phyloP scores from a whole-genome alignment of 2,797 vertebrate genomes.

The Tadarida brasiliensis region DNA sequence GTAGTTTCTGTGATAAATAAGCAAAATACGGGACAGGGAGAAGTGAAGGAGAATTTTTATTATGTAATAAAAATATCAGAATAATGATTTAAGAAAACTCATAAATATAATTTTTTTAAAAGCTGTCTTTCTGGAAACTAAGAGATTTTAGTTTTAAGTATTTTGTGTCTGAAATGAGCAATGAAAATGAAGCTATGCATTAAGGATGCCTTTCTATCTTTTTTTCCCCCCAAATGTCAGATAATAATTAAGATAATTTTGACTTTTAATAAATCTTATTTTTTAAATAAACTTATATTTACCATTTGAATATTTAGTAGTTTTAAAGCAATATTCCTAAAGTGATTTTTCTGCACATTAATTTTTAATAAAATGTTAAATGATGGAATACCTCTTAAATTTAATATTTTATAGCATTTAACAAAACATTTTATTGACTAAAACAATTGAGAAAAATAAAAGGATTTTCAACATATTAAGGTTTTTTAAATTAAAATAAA shows the following conservation, averaged over 20 bases:
- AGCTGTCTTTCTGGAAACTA: neutral
- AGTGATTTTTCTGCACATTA: neutral
- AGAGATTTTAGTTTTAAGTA: slow-evolving; percentile 18
- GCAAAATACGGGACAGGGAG: neutral
- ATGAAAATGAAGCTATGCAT: neutral
- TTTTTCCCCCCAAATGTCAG: slow-evolving; percentile 25
- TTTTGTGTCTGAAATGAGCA: slow-evolving; percentile 50
- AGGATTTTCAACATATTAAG: slow-evolving; percentile 17
- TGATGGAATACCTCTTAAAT: neutral
- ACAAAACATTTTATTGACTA: slow-evolving; percentile 18
- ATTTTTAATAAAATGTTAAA: slow-evolving; percentile 53
- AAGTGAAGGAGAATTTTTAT: neutral
- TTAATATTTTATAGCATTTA: slow-evolving; percentile 54
- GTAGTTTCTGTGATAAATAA: slow-evolving; percentile 16
- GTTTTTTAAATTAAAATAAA: slow-evolving; percentile 45
- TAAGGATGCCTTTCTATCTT: neutral
- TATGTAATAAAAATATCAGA: slow-evolving; percentile 9
- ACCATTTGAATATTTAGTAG: neutral
- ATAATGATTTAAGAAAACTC: neutral
- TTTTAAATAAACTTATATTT: slow-evolving; percentile 27
- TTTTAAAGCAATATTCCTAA: slow-evolving; percentile 41
- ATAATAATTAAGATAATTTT: slow-evolving; percentile 40
- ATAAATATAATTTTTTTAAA: neutral
- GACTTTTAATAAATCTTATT: slow-evolving; percentile 34
- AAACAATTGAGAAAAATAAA: slow-evolving; percentile 6